phyloP scores from a whole-genome alignment of 92 coral and sea anemone species.

The Actinostola sp. region DNA sequence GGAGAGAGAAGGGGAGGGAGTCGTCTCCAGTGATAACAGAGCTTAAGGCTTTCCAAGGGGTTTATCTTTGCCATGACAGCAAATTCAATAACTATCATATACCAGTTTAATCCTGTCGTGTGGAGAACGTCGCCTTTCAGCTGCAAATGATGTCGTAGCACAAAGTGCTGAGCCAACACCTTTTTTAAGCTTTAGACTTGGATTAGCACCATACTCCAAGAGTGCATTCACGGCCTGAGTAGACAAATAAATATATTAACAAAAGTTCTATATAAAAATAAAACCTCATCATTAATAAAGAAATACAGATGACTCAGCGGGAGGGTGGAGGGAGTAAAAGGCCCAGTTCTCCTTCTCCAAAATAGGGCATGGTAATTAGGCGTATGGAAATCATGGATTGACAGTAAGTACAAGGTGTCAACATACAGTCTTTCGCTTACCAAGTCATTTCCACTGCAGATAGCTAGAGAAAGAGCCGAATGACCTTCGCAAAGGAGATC shows the following conservation, averaged over 20 bases:
- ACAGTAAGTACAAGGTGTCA: background rate
- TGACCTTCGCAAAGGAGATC: constrained; percentile 93
- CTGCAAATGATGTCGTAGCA: constrained; percentile 94
- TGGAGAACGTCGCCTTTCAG: constrained; percentile 89
- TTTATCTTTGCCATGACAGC: too few species aligned
- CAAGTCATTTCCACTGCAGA: constrained; percentile 95
- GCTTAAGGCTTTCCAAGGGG: too few species aligned
- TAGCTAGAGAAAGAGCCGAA: constrained; percentile 91
- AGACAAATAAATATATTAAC: background rate
- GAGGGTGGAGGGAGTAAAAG: too few species aligned
- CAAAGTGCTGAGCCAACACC: constrained; percentile 98
- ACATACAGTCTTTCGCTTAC: constrained; percentile 32
- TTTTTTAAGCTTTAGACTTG: constrained; percentile 81
- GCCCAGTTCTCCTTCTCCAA: too few species aligned
- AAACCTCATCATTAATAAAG: background rate
- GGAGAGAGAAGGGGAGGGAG: too few species aligned
- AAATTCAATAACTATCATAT: background rate
- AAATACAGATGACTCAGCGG: background rate
- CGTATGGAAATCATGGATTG: too few species aligned
- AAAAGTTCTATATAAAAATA: background rate
- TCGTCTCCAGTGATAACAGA: too few species aligned
- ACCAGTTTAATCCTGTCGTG: constrained; percentile 88
- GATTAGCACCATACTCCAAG: constrained; percentile 83
- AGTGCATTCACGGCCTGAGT: constrained; percentile 90
- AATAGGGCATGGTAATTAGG: too few species aligned